Evolutionary conservation across 2,797 vertebrate species (phyloP), one percentile per base, ranked within the genome.

Genomic region (Ctenosaura bakeri): DNA sequence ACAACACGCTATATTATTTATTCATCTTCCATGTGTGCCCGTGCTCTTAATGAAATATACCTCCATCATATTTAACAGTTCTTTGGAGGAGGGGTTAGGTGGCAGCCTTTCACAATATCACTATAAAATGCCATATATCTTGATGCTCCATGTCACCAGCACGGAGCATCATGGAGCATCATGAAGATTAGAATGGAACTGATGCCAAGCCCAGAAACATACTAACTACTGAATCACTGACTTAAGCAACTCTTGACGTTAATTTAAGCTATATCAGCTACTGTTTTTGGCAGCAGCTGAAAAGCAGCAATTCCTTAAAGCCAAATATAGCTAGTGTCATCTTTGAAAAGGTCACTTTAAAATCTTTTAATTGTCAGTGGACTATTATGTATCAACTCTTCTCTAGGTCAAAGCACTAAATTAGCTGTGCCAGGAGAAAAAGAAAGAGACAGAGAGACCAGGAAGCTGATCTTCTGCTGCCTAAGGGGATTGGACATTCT

Each of bases 271-370:
- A 66, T 35, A 56, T 38, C 84, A 90, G 50, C 66, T 38, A 85
- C 54, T 59, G 26, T 35, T 83, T 50, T 87, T 50, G 80, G 79
- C 79, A 89, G 62, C 46, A 71, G 13, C 0, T 92, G 73, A 93
- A 91, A 42, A 9, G 6, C 0, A 2, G 9, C 88, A 4, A 83
- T 91, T 80, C 32, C 85, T 50, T 87, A 78, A 92, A 92, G 90
- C 71, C 69, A 35, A 66, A 78, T 35, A 54, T 0, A 0, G 1
- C 0, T 0, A 3, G 0, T 35, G 26, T 86, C 71, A 81, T 46
- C 79, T 56, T 64, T 86, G 80, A 84, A 88, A 59, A 71, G 22
- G 46, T 90, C 22, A 54, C 14, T 7, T 84, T 82, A 81, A 88
- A 59, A 90, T 32, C 52, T 1, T 52, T 8, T 22, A 90, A 89